Conservation (phyloP, 1,140 invertebrate genomes). For the Elymnias hypermnestra region DNA sequence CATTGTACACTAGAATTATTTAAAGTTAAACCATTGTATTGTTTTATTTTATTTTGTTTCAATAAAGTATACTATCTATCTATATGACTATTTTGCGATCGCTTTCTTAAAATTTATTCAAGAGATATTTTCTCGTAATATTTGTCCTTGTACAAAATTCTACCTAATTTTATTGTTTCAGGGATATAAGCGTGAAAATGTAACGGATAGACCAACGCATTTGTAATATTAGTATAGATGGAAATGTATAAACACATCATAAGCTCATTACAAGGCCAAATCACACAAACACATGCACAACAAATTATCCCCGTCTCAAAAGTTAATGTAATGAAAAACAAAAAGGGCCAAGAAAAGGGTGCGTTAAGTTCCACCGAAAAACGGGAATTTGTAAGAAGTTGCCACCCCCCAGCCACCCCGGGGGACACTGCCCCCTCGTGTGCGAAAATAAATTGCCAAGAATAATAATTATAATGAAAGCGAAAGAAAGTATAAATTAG, state of each 20-base stretch:
- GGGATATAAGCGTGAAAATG: no score
- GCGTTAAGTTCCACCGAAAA: constrained; percentile 72
- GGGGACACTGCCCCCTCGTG: constrained; percentile 65
- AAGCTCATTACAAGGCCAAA: constrained; percentile 43
- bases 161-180: no score
- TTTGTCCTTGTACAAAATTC: no score
- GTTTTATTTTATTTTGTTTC: no score
- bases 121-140: no score
- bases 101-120: no score
- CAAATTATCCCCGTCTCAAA: constrained; percentile 66
- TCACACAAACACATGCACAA: constrained; percentile 55
- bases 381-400: constrained; percentile 73
- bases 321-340: constrained; percentile 76
- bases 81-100: no score
- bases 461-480: constrained; percentile 76
- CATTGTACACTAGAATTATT: no score
- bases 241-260: background rate
- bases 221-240: background rate
- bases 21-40: no score
- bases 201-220: background rate
- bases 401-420: constrained; percentile 39
- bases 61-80: no score
- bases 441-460: constrained; percentile 76
- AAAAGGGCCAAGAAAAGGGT: constrained; percentile 75
- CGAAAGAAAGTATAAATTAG: constrained; percentile 76